Conservation (phyloP, 2,113 vertebrate species). For the Ailurus styani region DNA sequence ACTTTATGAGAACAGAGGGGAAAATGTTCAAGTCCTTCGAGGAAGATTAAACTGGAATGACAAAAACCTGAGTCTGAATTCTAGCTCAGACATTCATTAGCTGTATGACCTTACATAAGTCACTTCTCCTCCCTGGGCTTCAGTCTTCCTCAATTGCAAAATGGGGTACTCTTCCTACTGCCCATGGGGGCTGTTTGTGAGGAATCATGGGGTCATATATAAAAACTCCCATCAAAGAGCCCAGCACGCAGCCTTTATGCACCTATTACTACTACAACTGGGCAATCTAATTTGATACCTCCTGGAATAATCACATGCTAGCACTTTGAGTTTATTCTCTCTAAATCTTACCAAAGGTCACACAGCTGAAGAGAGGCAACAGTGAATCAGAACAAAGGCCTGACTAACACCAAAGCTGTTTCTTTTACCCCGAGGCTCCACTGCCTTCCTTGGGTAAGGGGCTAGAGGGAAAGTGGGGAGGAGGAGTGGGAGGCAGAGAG, state of each 20-base stretch:
- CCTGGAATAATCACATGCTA: background rate
- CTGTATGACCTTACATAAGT: background rate
- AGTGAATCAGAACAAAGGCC: background rate
- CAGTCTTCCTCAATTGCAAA: background rate
- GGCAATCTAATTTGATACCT: background rate
- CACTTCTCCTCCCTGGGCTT: background rate
- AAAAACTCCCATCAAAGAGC: background rate
- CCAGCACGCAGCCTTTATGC: background rate
- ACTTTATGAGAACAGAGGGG: background rate
- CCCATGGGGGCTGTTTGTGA: background rate
- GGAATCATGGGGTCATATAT: background rate
- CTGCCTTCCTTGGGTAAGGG: background rate
- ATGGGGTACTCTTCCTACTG: background rate
- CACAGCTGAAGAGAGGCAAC: constrained; percentile 14
- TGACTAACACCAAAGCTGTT: background rate
- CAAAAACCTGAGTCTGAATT: constrained; percentile 16
- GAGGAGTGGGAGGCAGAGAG: background rate
- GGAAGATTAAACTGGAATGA: background rate
- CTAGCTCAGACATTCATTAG: background rate
- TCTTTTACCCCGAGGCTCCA: background rate
- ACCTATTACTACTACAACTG: background rate
- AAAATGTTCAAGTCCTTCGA: background rate
- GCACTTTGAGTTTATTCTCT: background rate
- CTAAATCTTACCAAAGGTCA: constrained; percentile 41
- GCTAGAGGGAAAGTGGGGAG: background rate